Evolutionary conservation across 2,113 vertebrate genomes (phyloP), one percentile per base, ranked within the genome.

Genomic region (Mola mola): DNA sequence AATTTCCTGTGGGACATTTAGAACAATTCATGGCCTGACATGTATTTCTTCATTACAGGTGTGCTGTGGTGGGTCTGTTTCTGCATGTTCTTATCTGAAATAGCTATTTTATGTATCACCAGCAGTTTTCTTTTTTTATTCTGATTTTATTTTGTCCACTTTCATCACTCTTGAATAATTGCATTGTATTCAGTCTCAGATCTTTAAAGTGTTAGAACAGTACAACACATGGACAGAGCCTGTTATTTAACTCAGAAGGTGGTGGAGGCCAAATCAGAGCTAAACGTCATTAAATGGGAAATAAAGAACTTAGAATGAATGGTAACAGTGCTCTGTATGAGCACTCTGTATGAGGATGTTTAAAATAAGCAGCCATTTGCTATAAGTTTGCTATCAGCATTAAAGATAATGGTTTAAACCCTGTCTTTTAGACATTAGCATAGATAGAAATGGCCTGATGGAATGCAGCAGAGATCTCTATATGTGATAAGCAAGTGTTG

Each of bases 401-500:
- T 29, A n/a, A 62, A 37, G 20, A 3, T 38, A 22, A 28, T 6
- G 8, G 31, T 50, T 15, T 51, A 40, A 46, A 25, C 12, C n/a
- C 15, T n/a, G 17, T 59, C 15, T 37, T 19, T 19, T 13, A 31
- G 17, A 38, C 34, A 15, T 17, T 6, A 20, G 24, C 21, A 40
- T 10, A 34, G 36, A 40, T 47, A 40, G 4, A 74, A 58, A 52
- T 2, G 21, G 21, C 7, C 13, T 20, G 1, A n/a, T 1, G 5
- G 26, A 8, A 8, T 17, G 24, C 21, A 29, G 31, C 8, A 1
- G 33, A 20, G 44, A 20, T 56, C 33, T 53, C 41, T 36, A 12
- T 67, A 31, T 73, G 49, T 52, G 49, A 75, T 81, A 66, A 79
- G 58, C 48, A 46, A 57, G 70, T 70, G 70, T 53, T 71, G 76